These are phyloP conservation scores for Barypeithes pellucidus DNA, from an alignment of 2,888 invertebrate species.

Conservation along the genomic window DNA sequence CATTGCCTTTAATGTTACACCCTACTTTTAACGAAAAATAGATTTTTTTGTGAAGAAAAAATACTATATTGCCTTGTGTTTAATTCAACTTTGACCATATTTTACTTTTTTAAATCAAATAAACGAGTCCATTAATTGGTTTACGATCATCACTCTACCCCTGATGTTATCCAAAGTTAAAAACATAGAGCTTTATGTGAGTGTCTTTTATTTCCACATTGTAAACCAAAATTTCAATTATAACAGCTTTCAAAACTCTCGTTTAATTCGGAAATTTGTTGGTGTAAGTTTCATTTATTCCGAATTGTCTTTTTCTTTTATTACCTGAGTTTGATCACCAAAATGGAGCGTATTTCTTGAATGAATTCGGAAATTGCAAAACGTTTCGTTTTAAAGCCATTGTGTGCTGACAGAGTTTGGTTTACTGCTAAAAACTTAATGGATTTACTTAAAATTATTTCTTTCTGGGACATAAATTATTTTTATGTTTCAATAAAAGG, in stretches of 20 bases:
- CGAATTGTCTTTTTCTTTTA: constrained; percentile 46
- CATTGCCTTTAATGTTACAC: no score
- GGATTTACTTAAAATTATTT: constrained; percentile 18
- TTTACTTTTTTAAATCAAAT: no score
- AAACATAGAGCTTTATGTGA: no score
- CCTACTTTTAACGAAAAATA: no score
- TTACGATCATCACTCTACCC: no score
- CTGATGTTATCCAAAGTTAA: no score
- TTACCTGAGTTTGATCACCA: constrained; percentile 48
- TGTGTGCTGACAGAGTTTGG: constrained; percentile 9
- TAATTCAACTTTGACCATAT: no score
- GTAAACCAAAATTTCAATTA: constrained; percentile 32
- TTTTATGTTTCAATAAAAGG: constrained; percentile 13
- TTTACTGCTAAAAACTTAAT: constrained; percentile 11
- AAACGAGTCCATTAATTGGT: no score
- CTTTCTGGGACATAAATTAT: not conserved
- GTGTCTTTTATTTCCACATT: no score
- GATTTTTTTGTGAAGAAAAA: no score
- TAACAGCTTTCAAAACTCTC: constrained; percentile 10
- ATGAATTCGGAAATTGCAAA: constrained; percentile 45
- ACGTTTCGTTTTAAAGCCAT: constrained; percentile 42
- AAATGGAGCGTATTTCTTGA: constrained; percentile 42
- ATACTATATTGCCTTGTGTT: no score
- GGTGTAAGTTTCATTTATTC: constrained; percentile 47
- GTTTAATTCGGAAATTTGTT: constrained; percentile 43